Percentiles rank a stretch among this genome's conserved stretches.
phyloP scores from a whole-genome alignment of 2,888 invertebrate genomes.

The Nomada lathburiana region DNA sequence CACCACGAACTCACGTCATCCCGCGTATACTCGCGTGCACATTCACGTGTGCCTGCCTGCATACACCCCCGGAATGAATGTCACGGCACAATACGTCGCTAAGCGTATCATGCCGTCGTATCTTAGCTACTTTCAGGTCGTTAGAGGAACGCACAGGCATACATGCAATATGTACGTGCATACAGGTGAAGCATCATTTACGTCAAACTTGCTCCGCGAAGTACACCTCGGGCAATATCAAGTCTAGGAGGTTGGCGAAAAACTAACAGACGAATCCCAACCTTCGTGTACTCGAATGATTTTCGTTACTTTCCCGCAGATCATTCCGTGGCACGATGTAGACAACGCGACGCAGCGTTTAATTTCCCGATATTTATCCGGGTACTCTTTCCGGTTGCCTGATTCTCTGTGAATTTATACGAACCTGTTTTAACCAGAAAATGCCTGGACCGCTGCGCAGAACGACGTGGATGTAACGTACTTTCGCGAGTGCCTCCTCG shows the following conservation, averaged over 20 bases:
- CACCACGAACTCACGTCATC: conserved; percentile 12
- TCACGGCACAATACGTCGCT: conserved; percentile 60
- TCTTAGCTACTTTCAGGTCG: conserved; percentile 54
- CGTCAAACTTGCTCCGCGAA: conserved; percentile 31
- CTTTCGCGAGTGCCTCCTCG: neutral
- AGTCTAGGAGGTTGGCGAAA: conserved; percentile 11
- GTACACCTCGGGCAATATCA: conserved; percentile 36
- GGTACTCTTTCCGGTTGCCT: conserved; percentile 4
- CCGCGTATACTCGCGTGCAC: conserved; percentile 12
- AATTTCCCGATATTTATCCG: conserved; percentile 25
- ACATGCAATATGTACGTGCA: neutral
- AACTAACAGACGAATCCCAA: conserved; percentile 31
- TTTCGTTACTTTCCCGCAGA: conserved; percentile 44
- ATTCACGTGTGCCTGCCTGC: conserved; percentile 13
- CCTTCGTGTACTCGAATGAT: conserved; percentile 34
- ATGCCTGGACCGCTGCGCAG: neutral
- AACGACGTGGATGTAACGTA: conserved; percentile 1
- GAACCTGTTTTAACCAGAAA: conserved; percentile 11
- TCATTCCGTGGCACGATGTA: conserved; percentile 35
- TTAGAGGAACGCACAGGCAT: conserved; percentile 47
- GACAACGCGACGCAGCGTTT: conserved; percentile 25
- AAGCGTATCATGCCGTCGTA: conserved; percentile 57
- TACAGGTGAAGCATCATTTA: conserved; percentile 27
- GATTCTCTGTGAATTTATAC: neutral
- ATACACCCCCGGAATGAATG: conserved; percentile 48